A percentile compares a stretch with the other conserved stretches of the same genome.
Evolutionary conservation across 1,140 invertebrate species (phyloP).

Genomic region (roundworm (Caenorhabditis elegans)): DNA sequence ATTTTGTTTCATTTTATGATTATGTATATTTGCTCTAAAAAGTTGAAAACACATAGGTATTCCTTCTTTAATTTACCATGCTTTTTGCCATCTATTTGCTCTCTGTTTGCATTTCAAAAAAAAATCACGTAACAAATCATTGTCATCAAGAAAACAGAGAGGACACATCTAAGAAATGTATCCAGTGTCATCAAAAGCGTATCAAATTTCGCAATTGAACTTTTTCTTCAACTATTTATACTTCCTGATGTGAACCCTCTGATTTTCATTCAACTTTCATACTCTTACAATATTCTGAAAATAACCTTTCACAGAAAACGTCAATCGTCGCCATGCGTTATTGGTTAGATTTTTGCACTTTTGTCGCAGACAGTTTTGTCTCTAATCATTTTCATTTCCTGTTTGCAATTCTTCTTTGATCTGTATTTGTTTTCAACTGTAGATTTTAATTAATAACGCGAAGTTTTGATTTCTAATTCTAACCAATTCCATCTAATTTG

Average conservation of each 20-base stretch:
- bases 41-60: too few relatives aligned
- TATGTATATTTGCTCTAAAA: too few relatives aligned
- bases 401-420: background rate
- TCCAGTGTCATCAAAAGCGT: constrained; percentile 4
- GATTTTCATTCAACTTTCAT: background rate
- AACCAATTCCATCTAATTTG: background rate
- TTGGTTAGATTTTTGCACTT: constrained; percentile 8
- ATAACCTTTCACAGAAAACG: too few relatives aligned
- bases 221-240: background rate
- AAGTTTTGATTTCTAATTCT: background rate
- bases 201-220: background rate
- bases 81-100: too few relatives aligned
- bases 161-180: constrained; percentile 3
- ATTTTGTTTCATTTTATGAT: too few relatives aligned
- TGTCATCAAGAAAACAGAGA: constrained; percentile 22
- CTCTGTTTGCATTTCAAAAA: too few relatives aligned
- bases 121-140: background rate
- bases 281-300: too few relatives aligned
- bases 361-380: background rate
- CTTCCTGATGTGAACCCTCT: background rate
- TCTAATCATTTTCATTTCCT: background rate
- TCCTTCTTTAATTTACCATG: too few relatives aligned
- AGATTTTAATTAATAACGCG: too few relatives aligned
- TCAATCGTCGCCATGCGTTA: too few relatives aligned
- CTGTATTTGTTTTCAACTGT: too few relatives aligned